Conservation (phyloP, 2,888 invertebrate species). For the Drosophila kambysellisi region DNA sequence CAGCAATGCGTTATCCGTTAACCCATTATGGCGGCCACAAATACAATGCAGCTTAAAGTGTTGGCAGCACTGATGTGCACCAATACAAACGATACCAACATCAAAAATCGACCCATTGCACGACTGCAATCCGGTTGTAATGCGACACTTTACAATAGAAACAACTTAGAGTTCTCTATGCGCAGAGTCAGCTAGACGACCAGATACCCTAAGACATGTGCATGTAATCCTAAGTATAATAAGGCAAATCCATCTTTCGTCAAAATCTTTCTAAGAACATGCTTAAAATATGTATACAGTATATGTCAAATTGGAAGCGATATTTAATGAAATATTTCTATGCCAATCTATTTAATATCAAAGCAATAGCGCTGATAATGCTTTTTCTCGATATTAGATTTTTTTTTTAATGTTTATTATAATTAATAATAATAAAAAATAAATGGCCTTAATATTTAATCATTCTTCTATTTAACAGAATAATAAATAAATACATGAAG, state of each 20-base stretch:
- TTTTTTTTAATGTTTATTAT: neutral
- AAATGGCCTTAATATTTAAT: neutral
- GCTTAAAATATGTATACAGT: neutral
- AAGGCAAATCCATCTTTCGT: neutral
- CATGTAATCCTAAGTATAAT: neutral
- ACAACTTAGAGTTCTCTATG: neutral
- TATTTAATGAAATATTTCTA: neutral
- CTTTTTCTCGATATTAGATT: neutral
- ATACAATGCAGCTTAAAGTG: conserved; percentile 60
- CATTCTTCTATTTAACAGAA: neutral
- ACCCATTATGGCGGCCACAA: conserved; percentile 67
- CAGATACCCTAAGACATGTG: neutral
- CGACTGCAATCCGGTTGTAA: conserved; percentile 43
- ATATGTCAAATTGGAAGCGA: neutral
- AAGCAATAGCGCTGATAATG: neutral
- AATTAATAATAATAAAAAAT: neutral
- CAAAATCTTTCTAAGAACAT: neutral
- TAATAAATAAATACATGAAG: neutral
- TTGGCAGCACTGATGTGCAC: conserved; percentile 2
- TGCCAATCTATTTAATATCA: neutral
- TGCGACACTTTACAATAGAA: conserved; percentile 59
- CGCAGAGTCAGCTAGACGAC: neutral
- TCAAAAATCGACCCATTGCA: conserved; percentile 28
- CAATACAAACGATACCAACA: conserved; percentile 22
- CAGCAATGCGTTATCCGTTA: conserved; percentile 8